phyloP scores from a whole-genome alignment of 2,888 invertebrate species.

The Pollenia angustigena region DNA sequence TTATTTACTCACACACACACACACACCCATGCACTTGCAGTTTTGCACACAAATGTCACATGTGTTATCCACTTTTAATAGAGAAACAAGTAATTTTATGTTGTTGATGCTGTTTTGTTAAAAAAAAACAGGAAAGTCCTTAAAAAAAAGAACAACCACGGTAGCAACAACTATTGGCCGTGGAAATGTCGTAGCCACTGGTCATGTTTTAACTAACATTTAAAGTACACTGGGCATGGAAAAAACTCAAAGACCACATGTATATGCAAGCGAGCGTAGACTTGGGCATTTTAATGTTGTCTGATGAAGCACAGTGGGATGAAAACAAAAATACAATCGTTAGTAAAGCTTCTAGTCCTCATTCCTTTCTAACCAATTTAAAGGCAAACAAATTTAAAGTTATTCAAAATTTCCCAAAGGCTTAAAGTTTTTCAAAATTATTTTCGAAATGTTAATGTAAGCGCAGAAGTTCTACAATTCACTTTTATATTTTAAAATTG shows the following conservation, averaged over 20 bases:
- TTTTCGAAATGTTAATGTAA: too few relatives aligned
- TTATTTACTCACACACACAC: not conserved
- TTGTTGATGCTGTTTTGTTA: conserved; percentile 1
- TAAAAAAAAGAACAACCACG: conserved; percentile 28
- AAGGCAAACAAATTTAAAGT: too few relatives aligned
- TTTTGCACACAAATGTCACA: conserved; percentile 49
- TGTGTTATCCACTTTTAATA: conserved; percentile 54
- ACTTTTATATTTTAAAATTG: too few relatives aligned
- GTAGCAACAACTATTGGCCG: conserved; percentile 45
- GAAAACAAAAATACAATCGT: not conserved
- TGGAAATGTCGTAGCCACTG: conserved; percentile 58
- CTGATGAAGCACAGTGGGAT: not conserved
- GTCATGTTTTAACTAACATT: conserved; percentile 70
- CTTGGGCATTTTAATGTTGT: not conserved
- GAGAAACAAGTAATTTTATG: conserved; percentile 52
- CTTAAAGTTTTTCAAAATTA: too few relatives aligned
- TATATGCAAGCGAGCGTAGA: not conserved
- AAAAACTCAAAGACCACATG: not conserved
- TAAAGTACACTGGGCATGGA: conserved; percentile 49
- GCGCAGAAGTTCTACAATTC: too few relatives aligned
- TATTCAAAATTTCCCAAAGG: too few relatives aligned
- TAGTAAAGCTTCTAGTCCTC: not conserved
- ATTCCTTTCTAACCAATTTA: too few relatives aligned
- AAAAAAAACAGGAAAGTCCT: conserved; percentile 24
- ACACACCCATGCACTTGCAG: not conserved